A percentile compares a stretch with the other conserved stretches of the same genome.
Evolutionary conservation across 2,888 invertebrate species (phyloP).

Genomic region (Pristionchus fissidentatus): DNA sequence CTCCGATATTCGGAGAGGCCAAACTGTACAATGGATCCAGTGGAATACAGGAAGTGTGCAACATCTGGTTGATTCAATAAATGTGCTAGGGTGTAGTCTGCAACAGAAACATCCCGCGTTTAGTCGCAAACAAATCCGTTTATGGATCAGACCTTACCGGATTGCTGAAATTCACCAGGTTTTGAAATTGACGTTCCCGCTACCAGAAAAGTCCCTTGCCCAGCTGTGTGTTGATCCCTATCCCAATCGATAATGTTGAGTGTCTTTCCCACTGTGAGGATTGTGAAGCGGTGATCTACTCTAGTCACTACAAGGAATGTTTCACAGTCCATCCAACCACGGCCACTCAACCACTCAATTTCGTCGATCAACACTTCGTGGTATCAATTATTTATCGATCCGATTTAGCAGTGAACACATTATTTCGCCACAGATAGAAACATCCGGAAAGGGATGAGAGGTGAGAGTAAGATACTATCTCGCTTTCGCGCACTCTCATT

Average conservation of each 20-base stretch:
- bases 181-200: too few species aligned
- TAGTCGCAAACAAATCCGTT: too few species aligned
- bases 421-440: too few species aligned
- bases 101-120: too few species aligned
- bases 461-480: too few species aligned
- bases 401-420: too few species aligned
- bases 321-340: slow-evolving; percentile 17
- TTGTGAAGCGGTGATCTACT: slow-evolving; percentile 1
- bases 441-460: too few species aligned
- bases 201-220: too few species aligned
- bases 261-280: slow-evolving; percentile 17
- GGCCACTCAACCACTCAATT: not conserved
- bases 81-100: not conserved
- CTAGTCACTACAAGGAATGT: slow-evolving; percentile 42
- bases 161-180: too few species aligned
- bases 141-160: too few species aligned
- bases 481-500: too few species aligned
- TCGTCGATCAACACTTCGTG: slow-evolving; percentile 45
- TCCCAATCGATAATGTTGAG: not conserved
- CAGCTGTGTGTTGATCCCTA: not conserved
- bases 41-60: slow-evolving; percentile 25
- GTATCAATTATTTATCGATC: slow-evolving; percentile 22
- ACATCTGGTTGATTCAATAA: not conserved
- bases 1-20: slow-evolving; percentile 10
- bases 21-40: slow-evolving; percentile 38